Percentiles rank a stretch among this genome's conserved stretches.
Conservation (phyloP, 1,140 invertebrate species). For the Episyrphus balteatus region DNA sequence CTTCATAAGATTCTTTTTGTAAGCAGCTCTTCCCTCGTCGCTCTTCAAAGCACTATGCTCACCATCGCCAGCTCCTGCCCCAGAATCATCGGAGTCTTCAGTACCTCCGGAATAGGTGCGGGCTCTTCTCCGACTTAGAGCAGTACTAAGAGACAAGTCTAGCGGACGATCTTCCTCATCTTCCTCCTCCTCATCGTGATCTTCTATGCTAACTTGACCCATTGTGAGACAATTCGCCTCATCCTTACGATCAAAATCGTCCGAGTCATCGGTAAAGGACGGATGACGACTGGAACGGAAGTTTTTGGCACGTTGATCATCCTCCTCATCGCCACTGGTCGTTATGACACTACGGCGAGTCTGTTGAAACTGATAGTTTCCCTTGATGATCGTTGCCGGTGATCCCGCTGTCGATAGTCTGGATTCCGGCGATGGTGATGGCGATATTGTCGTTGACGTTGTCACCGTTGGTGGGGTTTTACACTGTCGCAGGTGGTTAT, state of each 20-base stretch:
- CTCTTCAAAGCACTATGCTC: slow-evolving; percentile 43
- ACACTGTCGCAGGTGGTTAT: slow-evolving; percentile 29
- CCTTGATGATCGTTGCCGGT: too few relatives aligned
- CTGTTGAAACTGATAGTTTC: too few relatives aligned
- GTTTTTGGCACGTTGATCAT: background rate
- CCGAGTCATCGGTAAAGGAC: slow-evolving; percentile 12
- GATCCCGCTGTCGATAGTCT: slow-evolving; percentile 5
- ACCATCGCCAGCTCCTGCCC: slow-evolving; percentile 15
- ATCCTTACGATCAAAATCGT: slow-evolving; percentile 15
- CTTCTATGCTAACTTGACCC: slow-evolving; percentile 6
- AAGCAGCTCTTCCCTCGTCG: slow-evolving; percentile 55
- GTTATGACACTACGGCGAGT: background rate
- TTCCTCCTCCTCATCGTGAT: slow-evolving; percentile 15
- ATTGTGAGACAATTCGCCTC: background rate
- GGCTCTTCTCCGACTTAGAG: slow-evolving; percentile 21
- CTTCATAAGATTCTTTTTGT: slow-evolving; percentile 81
- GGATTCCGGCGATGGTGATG: slow-evolving; percentile 5
- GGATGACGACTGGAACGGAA: background rate
- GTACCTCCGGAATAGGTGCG: slow-evolving; percentile 57
- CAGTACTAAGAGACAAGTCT: slow-evolving; percentile 45
- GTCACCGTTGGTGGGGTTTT: slow-evolving; percentile 9
- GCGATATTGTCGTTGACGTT: slow-evolving; percentile 9
- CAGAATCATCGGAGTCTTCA: slow-evolving; percentile 65
- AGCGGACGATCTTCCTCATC: slow-evolving; percentile 42
- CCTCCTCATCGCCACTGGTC: slow-evolving; percentile 10